Conservation (phyloP, 2,113 vertebrate species). For the Sylvietta virens region DNA sequence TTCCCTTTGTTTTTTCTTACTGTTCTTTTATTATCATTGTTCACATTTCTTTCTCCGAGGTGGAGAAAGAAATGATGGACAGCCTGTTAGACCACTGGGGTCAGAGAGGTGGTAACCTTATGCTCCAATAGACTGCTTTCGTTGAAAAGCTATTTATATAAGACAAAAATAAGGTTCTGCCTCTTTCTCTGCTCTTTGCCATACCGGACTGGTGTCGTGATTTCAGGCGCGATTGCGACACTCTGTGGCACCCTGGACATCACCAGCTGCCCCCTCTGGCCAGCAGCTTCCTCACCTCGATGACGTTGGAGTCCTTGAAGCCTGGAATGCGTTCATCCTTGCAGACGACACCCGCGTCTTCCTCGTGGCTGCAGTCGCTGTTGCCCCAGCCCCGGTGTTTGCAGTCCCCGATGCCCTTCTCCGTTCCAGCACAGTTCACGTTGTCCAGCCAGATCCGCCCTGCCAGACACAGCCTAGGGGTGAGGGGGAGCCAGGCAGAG, state of each 20-base stretch:
- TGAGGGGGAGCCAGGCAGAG: neutral
- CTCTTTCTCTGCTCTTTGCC: too few relatives aligned
- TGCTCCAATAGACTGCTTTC: too few relatives aligned
- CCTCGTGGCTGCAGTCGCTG: slow-evolving; percentile 96
- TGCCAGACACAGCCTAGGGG: slow-evolving; percentile 19
- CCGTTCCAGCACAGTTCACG: slow-evolving; percentile 81
- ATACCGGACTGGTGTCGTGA: too few relatives aligned
- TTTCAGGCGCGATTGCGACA: too few relatives aligned
- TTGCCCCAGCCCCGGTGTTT: slow-evolving; percentile 92
- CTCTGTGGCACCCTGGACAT: neutral
- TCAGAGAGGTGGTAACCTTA: too few relatives aligned
- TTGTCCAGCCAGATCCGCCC: slow-evolving; percentile 98
- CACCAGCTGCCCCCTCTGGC: neutral
- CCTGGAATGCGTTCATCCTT: slow-evolving; percentile 89
- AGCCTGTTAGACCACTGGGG: too few relatives aligned
- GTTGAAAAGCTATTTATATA: too few relatives aligned
- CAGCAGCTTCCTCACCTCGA: slow-evolving; percentile 80
- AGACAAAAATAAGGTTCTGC: too few relatives aligned
- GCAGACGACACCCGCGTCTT: slow-evolving; percentile 92
- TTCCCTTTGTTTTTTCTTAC: too few relatives aligned
- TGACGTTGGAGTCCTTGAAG: slow-evolving; percentile 88
- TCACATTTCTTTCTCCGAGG: too few relatives aligned
- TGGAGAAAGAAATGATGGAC: too few relatives aligned
- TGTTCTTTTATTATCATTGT: too few relatives aligned
- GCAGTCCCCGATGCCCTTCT: slow-evolving; percentile 83